These are phyloP conservation scores for Amblyraja radiata DNA, from an alignment of 2,797 vertebrate genomes.

Conservation along the genomic window DNA sequence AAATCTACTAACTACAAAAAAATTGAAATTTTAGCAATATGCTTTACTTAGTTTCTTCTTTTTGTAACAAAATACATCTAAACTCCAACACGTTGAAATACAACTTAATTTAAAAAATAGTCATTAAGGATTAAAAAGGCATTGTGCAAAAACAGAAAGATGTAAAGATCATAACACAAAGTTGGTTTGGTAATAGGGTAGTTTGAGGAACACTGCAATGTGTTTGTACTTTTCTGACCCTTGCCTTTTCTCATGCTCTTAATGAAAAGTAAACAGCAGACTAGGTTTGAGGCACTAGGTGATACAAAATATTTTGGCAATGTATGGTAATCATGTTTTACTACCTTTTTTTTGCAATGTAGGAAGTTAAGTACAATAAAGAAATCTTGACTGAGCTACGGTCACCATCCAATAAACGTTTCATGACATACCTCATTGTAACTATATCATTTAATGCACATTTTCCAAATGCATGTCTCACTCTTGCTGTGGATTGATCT, in stretches of 20 bases:
- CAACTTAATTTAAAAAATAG: background rate
- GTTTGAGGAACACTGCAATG: background rate
- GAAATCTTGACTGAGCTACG: background rate
- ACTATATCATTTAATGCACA: conserved; percentile 8
- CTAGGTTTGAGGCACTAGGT: background rate
- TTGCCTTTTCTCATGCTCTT: background rate
- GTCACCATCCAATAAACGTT: background rate
- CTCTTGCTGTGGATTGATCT: background rate
- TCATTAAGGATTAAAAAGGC: background rate
- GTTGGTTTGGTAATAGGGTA: background rate
- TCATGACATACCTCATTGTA: background rate
- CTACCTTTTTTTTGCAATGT: background rate
- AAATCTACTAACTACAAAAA: background rate
- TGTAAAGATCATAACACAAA: background rate
- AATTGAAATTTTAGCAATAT: background rate
- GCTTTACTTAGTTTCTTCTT: conserved; percentile 25
- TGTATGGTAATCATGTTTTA: background rate
- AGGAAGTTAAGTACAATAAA: conserved; percentile 17
- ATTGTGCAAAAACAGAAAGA: conserved; percentile 10
- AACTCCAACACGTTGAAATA: background rate
- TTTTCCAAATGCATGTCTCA: conserved; percentile 7
- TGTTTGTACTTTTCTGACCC: background rate
- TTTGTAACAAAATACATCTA: background rate
- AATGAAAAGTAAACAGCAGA: background rate
- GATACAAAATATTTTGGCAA: background rate